Evolutionary conservation across 1,140 invertebrate genomes (phyloP).

Genomic region (Whitmania pigra): DNA sequence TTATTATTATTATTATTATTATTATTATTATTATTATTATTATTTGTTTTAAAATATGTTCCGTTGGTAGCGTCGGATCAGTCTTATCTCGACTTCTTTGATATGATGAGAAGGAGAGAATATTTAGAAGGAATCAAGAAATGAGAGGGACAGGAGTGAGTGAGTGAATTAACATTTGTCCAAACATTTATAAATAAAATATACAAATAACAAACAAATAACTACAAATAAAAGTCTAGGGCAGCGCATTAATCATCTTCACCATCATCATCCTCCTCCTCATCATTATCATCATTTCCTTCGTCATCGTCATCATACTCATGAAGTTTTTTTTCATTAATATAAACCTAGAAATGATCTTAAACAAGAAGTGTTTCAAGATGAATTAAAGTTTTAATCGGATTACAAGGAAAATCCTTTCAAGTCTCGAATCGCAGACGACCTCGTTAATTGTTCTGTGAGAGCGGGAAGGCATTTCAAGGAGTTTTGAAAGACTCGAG

Average conservation of each 20-base stretch:
- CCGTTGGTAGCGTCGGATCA: too few relatives aligned
- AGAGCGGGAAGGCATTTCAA: too few relatives aligned
- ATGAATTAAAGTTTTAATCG: neutral
- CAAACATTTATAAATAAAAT: too few relatives aligned
- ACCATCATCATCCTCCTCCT: neutral
- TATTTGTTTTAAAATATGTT: too few relatives aligned
- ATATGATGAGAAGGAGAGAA: too few relatives aligned
- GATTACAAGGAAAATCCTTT: conserved; percentile 7
- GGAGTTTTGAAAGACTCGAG: too few relatives aligned
- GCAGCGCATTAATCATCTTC: neutral
- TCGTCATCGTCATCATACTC: neutral
- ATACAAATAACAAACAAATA: neutral
- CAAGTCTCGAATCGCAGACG: neutral
- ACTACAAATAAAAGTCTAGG: neutral
- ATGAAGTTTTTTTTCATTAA: neutral
- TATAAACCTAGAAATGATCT: neutral
- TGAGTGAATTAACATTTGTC: neutral
- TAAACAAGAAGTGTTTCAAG: too few relatives aligned
- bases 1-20: too few relatives aligned
- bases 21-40: too few relatives aligned
- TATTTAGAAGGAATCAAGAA: too few relatives aligned
- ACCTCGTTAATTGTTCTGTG: neutral
- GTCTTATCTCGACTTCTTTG: too few relatives aligned
- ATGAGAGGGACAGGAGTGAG: neutral
- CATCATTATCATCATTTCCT: neutral